Conservation (phyloP, 2,888 invertebrate genomes). For the Tipula lateralis region DNA sequence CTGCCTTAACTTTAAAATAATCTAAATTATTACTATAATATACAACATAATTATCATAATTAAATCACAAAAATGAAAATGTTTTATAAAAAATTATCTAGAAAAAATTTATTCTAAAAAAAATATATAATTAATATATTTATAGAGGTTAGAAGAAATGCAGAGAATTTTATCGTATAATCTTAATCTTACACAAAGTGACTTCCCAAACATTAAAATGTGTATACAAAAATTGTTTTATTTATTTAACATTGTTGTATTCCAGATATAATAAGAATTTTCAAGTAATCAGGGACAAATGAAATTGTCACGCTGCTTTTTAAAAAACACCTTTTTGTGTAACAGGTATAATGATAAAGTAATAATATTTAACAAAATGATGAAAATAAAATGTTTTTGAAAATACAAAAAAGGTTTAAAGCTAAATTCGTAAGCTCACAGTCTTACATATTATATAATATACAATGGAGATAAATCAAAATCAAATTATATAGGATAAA, state of each 20-base stretch:
- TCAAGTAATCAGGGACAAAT: background rate
- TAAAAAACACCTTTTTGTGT: background rate
- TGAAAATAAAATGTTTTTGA: background rate
- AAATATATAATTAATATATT: background rate
- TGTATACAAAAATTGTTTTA: background rate
- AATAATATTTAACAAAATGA: background rate
- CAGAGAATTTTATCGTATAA: background rate
- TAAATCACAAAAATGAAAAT: conserved; percentile 24
- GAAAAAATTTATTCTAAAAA: conserved; percentile 4
- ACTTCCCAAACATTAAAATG: background rate
- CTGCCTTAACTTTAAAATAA: background rate
- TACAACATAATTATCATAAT: background rate
- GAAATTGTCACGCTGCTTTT: background rate
- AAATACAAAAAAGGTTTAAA: background rate
- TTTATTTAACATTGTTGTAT: background rate
- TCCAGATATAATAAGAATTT: background rate
- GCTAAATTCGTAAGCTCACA: background rate
- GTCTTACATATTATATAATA: background rate
- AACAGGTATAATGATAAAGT: no score
- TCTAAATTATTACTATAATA: background rate
- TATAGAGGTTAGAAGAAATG: background rate
- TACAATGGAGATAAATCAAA: background rate
- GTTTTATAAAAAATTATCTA: background rate
- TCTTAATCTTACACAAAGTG: background rate
- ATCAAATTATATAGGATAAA: background rate